A percentile compares a stretch with the other conserved stretches of the same genome.
Evolutionary conservation across 2,888 invertebrate species (phyloP).

Genomic region (Tetramorium bicarinatum): DNA sequence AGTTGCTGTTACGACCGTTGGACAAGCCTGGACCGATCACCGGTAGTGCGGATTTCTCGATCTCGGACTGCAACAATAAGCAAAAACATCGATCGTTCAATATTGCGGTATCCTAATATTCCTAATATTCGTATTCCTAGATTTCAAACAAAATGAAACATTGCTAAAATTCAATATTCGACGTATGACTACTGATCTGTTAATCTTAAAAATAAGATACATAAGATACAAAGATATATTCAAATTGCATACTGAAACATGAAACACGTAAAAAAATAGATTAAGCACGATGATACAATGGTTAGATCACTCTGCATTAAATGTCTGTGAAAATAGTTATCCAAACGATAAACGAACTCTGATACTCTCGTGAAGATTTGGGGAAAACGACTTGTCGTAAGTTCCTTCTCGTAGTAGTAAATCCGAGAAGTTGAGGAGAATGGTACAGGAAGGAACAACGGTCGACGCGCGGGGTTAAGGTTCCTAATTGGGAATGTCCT

Average conservation of each 20-base stretch:
- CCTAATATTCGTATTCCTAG: no score
- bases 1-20: slow-evolving; percentile 71
- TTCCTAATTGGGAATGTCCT: slow-evolving; percentile 78
- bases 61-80: slow-evolving; percentile 83
- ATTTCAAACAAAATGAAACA: neutral
- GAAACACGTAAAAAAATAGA: neutral
- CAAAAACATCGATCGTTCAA: neutral
- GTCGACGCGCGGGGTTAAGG: slow-evolving; percentile 55
- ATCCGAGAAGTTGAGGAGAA: slow-evolving; percentile 40
- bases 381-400: slow-evolving; percentile 58
- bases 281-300: neutral
- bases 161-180: neutral
- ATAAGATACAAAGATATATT: neutral
- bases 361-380: slow-evolving; percentile 49
- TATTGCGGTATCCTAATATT: neutral
- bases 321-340: slow-evolving; percentile 13
- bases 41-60: slow-evolving; percentile 83
- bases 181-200: neutral
- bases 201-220: neutral
- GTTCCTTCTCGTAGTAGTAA: slow-evolving; percentile 35
- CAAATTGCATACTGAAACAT: neutral
- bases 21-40: slow-evolving; percentile 80
- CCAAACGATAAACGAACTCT: neutral
- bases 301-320: slow-evolving; percentile 2
- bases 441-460: slow-evolving; percentile 58